Conservation (phyloP, 2,888 invertebrate genomes). For the Athrips mouffetella region DNA sequence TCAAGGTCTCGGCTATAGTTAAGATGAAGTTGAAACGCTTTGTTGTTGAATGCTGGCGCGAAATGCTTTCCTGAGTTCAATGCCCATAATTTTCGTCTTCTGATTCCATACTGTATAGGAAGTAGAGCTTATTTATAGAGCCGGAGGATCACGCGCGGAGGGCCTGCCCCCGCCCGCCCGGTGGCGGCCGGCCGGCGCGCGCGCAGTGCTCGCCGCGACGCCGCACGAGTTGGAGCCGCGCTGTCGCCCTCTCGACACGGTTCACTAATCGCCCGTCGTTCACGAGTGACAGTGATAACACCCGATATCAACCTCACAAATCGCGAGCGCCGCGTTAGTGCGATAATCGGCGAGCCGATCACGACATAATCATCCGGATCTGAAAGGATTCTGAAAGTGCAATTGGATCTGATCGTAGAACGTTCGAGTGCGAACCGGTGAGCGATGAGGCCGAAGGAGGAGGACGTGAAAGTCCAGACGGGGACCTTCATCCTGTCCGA, state of each 20-base stretch:
- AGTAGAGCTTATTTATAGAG: slow-evolving; percentile 71
- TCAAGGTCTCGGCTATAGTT: not conserved
- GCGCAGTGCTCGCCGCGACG: slow-evolving; percentile 37
- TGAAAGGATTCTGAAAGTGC: slow-evolving; percentile 51
- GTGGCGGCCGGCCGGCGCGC: slow-evolving; percentile 52
- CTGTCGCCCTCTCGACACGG: slow-evolving; percentile 43
- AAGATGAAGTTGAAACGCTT: not conserved
- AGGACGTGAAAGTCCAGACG: slow-evolving; percentile 61
- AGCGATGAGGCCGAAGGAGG: slow-evolving; percentile 69
- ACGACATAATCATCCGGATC: slow-evolving; percentile 48
- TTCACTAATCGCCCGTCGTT: slow-evolving; percentile 48
- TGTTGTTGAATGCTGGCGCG: slow-evolving; percentile 27
- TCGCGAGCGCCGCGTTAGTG: slow-evolving; percentile 44
- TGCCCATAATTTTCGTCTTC: slow-evolving; percentile 67
- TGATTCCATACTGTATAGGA: slow-evolving; percentile 66
- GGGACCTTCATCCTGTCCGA: slow-evolving; percentile 79
- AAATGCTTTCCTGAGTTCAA: slow-evolving; percentile 69
- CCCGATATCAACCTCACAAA: slow-evolving; percentile 57
- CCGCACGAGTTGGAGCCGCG: slow-evolving; percentile 26
- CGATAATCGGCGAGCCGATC: slow-evolving; percentile 42
- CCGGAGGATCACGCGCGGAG: slow-evolving; percentile 35
- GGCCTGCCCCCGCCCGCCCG: slow-evolving; percentile 46
- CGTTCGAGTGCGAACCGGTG: slow-evolving; percentile 45
- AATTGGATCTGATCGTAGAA: slow-evolving; percentile 35
- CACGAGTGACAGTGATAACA: slow-evolving; percentile 65